Evolutionary conservation across 2,888 invertebrate species (phyloP).

Genomic region (Melanargia galathea): DNA sequence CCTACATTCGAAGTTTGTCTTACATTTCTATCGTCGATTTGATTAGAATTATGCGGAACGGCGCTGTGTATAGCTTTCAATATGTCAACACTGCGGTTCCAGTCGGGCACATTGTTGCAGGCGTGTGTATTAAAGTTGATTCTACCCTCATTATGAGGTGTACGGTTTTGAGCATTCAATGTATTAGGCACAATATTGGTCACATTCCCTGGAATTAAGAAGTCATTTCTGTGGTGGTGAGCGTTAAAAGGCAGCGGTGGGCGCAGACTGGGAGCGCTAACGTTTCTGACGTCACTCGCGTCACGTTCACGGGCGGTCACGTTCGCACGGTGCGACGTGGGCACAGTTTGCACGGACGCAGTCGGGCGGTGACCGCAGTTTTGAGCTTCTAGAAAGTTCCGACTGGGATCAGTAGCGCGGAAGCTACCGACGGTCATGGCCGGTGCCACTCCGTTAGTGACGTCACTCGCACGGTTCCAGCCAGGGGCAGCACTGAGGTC

Average conservation of each 20-base stretch:
- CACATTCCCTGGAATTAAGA: conserved; percentile 2
- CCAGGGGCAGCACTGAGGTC: background rate
- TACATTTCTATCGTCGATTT: conserved; percentile 2
- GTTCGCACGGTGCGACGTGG: conserved; percentile 10
- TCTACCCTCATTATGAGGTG: conserved; percentile 12
- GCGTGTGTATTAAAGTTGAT: conserved; percentile 2
- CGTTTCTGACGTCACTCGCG: conserved; percentile 14
- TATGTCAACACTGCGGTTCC: conserved; percentile 18
- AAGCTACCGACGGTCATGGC: background rate
- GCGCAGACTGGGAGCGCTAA: conserved; percentile 5
- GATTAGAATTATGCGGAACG: conserved; percentile 16
- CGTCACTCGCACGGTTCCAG: conserved; percentile 5
- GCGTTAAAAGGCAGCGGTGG: conserved; percentile 11
- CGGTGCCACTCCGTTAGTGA: conserved; percentile 3
- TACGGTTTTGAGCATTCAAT: conserved; percentile 8
- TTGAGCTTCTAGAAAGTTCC: conserved; percentile 12
- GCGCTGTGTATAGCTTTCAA: conserved; percentile 19
- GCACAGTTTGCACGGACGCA: conserved; percentile 16
- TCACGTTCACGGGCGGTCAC: background rate
- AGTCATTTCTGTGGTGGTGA: conserved; percentile 15
- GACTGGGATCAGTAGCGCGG: conserved; percentile 1
- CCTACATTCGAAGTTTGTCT: conserved; percentile 6
- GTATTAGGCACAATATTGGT: conserved; percentile 18
- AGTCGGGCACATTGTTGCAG: conserved; percentile 15
- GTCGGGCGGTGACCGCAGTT: conserved; percentile 4